Evolutionary conservation across 2,888 invertebrate genomes (phyloP), one percentile per base, ranked within the genome.

Genomic region (Sepioteuthis lessoniana): DNA sequence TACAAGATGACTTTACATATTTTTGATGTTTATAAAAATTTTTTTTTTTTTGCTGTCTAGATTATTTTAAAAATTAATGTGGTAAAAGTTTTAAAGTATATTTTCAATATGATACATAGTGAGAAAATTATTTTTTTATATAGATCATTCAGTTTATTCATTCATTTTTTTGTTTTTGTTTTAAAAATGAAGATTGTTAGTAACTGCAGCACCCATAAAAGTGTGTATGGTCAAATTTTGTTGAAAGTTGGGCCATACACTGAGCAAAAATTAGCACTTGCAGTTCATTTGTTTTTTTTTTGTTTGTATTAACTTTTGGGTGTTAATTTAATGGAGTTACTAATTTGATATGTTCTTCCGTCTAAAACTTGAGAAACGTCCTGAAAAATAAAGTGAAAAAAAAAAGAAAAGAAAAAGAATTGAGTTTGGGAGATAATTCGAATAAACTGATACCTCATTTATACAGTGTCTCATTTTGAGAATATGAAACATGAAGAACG

Each of bases 291-390:
- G 21, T 55, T n/a, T 76, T 4, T 76, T 1, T 1, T 4, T 76
- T 76, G n/a, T 10, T 16, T 2, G 10, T n/a, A 28, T 55, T 28
- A 25, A 13, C 21, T 60, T 76, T n/a, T 4, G 13, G 35, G n/a
- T n/a, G 76, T 76, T 76, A 76, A 76, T 76, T 76, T 76, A 76
- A 76, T 76, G n/a, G 13, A 76, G 76, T 76, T 76, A 76, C 76
- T 76, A 76, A n/a, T 76, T 76, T 76, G 76, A 76, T 76, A 76
- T 76, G 10, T 76, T 76, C 76, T 76, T 76, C 76, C 76, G n/a
- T 76, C 76, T 76, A n/a, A 76, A 2, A n/a, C 13, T 13, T 76
- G 76, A 35, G n/a, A 76, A 35, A 76, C 76, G 76, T 16, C 76
- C 76, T 76, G 76, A 35, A 76, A 76, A 76, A 55, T 55, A 55